Evolutionary conservation across 2,113 vertebrate genomes (phyloP), one percentile per base, ranked within the genome.

Genomic region (Axis porcinus): DNA sequence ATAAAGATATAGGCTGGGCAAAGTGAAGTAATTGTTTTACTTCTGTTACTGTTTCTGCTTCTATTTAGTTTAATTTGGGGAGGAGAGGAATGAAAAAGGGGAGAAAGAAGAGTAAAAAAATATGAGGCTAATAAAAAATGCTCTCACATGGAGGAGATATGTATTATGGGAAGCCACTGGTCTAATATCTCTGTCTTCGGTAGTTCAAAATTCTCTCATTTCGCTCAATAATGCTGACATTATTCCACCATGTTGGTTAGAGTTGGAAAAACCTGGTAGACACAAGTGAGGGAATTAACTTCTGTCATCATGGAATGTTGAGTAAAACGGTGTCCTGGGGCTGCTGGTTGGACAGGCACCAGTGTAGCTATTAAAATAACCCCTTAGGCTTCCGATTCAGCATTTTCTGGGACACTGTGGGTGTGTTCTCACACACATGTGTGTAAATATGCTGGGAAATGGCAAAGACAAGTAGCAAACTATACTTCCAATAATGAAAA

Each of bases 401-500:
- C 0, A 28, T 89, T 97, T 89, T 88, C 64, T 52, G 67, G 81
- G 91, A 88, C 74, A 96, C 25, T 84, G 58, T 36, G 36, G 64
- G 67, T 91, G 36, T 64, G 16, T 76, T 27, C 25, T 47, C 23
- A 84, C 21, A 36, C 9, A 28, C 45, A 27, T 17, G 14, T 92
- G 89, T 55, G 58, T 52, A 67, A 25, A 43, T 27, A 23, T 43
- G 23, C 13, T 19, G 25, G n/a, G 45, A 62, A 84, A 91, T 21
- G 94, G 86, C 64, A 98, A 97, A 94, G 88, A 89, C 93, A 97
- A 97, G 88, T 55, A 87, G 55, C 43, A 97, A 95, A 95, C 86
- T 83, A 62, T 55, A 97, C 90, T 88, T 89, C 93, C 78, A 62
- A 70, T 47, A 93, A 98, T 98, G 87, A 79, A 96, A 98, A 45